Evolutionary conservation across 2,797 vertebrate genomes (phyloP).

Genomic region (Linurgus olivaceus): DNA sequence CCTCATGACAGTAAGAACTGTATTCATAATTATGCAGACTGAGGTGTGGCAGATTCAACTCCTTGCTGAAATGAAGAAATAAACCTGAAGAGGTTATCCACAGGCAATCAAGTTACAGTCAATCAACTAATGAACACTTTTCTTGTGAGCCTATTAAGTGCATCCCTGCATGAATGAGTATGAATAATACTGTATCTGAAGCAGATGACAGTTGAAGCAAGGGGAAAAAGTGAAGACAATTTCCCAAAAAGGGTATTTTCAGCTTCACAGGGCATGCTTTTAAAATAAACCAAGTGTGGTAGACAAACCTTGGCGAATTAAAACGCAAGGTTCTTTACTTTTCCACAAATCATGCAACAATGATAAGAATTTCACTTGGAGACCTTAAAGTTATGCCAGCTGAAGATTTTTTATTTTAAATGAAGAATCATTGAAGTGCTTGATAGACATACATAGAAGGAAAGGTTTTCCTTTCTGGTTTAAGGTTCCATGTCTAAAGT

Average conservation of each 20-base stretch:
- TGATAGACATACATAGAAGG: neutral
- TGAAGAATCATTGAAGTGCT: neutral
- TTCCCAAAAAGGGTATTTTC: conserved; percentile 34
- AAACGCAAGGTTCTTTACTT: neutral
- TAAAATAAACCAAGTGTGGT: conserved; percentile 29
- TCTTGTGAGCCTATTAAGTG: conserved; percentile 31
- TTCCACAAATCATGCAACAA: neutral
- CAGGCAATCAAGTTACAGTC: conserved; percentile 28
- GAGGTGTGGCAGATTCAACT: neutral
- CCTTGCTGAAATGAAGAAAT: conserved; percentile 23
- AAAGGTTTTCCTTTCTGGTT: neutral
- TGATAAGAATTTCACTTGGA: neutral
- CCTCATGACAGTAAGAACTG: neutral
- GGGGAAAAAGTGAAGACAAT: conserved; percentile 29
- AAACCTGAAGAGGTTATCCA: conserved; percentile 1
- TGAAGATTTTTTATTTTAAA: conserved; percentile 7
- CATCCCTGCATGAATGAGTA: conserved; percentile 40
- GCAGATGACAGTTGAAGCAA: conserved; percentile 2
- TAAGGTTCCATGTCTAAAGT: neutral
- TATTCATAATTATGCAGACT: neutral
- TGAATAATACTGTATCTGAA: conserved; percentile 27
- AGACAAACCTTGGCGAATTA: conserved; percentile 18
- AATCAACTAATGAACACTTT: conserved; percentile 50
- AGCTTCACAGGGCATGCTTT: conserved; percentile 21
- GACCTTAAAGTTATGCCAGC: neutral